Evolutionary conservation across 2,113 vertebrate genomes (phyloP), one percentile per base, ranked within the genome.

Genomic region (Aythya baeri): DNA sequence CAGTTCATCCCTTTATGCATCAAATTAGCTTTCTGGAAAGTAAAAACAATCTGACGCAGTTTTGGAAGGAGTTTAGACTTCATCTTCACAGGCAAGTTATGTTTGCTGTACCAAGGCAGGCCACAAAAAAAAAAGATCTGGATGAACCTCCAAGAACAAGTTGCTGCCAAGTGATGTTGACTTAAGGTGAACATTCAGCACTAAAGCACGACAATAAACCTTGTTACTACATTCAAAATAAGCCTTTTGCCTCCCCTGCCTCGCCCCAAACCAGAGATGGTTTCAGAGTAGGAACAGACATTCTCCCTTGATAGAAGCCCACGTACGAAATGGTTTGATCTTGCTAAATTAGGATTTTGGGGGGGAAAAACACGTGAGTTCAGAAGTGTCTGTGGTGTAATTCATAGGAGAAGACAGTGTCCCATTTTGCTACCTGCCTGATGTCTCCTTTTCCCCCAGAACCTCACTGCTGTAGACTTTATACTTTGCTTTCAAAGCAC

Each of bases 11-110:
- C 38, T 68, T 79, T 72, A 86, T 61, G 43, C 29, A 88, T 13
- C 25, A 34, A 78, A 89, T 38, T 34, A 92, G 57, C 52, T 57
- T 91, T 81, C 70, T 74, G 36, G 43, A 83, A 67, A 77, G 46
- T 58, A 86, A 93, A 86, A 27, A 62, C 27, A 61, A 79, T 31
- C 63, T 67, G 34, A 67, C 68, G n/a, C 29, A 46, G 29, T 84
- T 86, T 31, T 61, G 32, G 80, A 66, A 76, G 9, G 17, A 59
- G 10, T 83, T 70, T 73, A 46, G 59, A 62, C 71, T 54, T 50
- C 41, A 74, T 63, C 57, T 55, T 67, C 50, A 70, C 4, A 77
- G 25, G 27, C 18, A 80, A 77, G 41, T 58, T 73, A 44, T n/a
- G 55, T 58, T 17, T 80, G 41, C 41, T 55, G 67, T 38, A 88